Base-by-base conservation (phyloP, 2,113 vertebrate species). In the Mugil cephalus region DNA sequence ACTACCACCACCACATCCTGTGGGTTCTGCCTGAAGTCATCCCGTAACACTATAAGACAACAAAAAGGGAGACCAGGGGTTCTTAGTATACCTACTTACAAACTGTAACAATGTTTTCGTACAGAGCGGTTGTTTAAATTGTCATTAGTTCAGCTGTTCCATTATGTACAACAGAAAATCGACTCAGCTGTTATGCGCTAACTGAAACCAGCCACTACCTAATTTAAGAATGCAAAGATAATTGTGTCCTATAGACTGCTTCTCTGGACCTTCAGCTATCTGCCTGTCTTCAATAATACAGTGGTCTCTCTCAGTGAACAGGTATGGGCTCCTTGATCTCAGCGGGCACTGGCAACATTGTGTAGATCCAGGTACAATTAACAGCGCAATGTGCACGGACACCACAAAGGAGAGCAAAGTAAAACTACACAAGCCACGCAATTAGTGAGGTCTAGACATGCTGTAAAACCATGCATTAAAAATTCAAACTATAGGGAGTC, bases 21-120 rank as follows among this genome's bases (percentile, higher is more conserved):
- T 2, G 96, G 96, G 86, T 97, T 97, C 73, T 96, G 96, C 42
- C 96, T 93, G 92, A 98, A 98, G 93, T 98, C 96, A 71, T 98
- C 96, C 0, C 96, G 93, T n/a, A 97, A 90, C 88, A 98, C 97
- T 98, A 58, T 3, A 17, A 83, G 24, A 87, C 18, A 68, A 66
- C 53, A 43, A 67, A 67, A 13, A 51, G 8, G 15, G 21, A 69
- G 4, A 21, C 6, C 8, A 52, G 34, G 9, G 34, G 1, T 56
- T 17, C 48, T 79, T 69, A 77, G 18, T 10, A 11, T 1, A 24
- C 24, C 5, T 30, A 30, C 24, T 30, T 30, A 30, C 24, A 30
- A 30, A 45, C 36, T 62, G 53, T 36, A 42, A 55, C n/a, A 47
- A 13, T 17, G 12, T 19, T 30, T 30, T 73, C 21, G 60, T 68